These are phyloP conservation scores for Thymelicus acteon DNA, from an alignment of 2,888 invertebrate genomes.

Conservation along the genomic window DNA sequence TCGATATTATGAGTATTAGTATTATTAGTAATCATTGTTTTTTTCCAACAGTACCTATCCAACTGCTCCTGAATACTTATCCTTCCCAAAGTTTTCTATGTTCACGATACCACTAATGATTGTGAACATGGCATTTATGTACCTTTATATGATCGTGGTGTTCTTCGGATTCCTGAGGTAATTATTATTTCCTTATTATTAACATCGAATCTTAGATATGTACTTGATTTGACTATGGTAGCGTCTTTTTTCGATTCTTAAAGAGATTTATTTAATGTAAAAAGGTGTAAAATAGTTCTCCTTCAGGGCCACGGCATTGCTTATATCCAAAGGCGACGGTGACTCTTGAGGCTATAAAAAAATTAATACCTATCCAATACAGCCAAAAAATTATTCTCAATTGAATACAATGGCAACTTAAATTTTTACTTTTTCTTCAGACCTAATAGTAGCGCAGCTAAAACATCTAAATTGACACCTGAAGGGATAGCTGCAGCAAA, in stretches of 20 bases:
- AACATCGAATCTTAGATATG: not conserved
- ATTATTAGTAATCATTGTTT: no score
- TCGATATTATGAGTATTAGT: no score
- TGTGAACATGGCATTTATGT: constrained; percentile 45
- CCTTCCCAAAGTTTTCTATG: constrained; percentile 60
- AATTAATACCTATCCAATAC: not conserved
- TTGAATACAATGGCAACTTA: no score
- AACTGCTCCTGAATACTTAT: constrained; percentile 72
- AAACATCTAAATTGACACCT: constrained; percentile 70
- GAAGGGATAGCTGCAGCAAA: constrained; percentile 56
- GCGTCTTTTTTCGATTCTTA: no score
- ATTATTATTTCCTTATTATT: constrained; percentile 6
- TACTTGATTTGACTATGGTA: no score
- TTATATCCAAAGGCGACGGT: no score
- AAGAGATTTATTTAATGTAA: no score
- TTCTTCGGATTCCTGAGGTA: constrained; percentile 61
- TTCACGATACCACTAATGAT: constrained; percentile 58
- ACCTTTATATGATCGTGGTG: constrained; percentile 48
- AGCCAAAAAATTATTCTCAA: no score
- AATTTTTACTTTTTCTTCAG: constrained; percentile 47
- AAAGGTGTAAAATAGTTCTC: no score
- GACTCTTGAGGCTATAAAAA: not conserved
- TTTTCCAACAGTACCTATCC: constrained; percentile 80
- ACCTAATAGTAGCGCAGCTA: constrained; percentile 82
- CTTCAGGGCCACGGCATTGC: no score